Evolutionary conservation across 1,140 invertebrate genomes (phyloP).

Genomic region (Magallana gigas): DNA sequence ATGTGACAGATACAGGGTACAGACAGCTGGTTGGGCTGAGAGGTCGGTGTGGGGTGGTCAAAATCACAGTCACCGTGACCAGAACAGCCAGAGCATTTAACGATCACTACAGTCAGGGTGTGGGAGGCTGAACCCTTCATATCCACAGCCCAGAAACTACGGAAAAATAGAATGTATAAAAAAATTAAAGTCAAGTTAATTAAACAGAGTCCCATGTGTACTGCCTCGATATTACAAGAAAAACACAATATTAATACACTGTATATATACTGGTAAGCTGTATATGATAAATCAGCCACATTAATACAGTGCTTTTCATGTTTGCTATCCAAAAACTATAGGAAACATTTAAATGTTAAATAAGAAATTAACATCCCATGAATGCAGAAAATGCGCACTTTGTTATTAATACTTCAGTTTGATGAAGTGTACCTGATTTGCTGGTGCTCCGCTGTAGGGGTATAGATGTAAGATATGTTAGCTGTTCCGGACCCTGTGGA

Average conservation of each 20-base stretch:
- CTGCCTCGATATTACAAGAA: too few relatives aligned
- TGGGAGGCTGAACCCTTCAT: slow-evolving; percentile 31
- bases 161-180: too few relatives aligned
- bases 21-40: neutral
- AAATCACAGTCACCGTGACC: slow-evolving; percentile 52
- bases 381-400: neutral
- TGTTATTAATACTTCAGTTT: neutral
- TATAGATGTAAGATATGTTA: neutral
- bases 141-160: slow-evolving; percentile 51
- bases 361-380: too few relatives aligned
- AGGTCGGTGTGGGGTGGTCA: neutral
- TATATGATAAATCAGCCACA: too few relatives aligned
- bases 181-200: too few relatives aligned
- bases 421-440: neutral
- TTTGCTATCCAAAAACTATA: too few relatives aligned
- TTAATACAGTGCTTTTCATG: too few relatives aligned
- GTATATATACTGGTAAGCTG: too few relatives aligned
- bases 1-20: slow-evolving; percentile 48
- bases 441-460: neutral
- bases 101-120: slow-evolving; percentile 35
- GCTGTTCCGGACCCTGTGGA: neutral
- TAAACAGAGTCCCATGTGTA: too few relatives aligned
- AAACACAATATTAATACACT: too few relatives aligned
- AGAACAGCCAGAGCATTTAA: slow-evolving; percentile 52
- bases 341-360: too few relatives aligned